Percentiles rank a stretch among this genome's conserved stretches.
These are phyloP conservation scores for Punctoribates punctum DNA, from an alignment of 2,888 invertebrate species.

Conservation along the genomic window DNA sequence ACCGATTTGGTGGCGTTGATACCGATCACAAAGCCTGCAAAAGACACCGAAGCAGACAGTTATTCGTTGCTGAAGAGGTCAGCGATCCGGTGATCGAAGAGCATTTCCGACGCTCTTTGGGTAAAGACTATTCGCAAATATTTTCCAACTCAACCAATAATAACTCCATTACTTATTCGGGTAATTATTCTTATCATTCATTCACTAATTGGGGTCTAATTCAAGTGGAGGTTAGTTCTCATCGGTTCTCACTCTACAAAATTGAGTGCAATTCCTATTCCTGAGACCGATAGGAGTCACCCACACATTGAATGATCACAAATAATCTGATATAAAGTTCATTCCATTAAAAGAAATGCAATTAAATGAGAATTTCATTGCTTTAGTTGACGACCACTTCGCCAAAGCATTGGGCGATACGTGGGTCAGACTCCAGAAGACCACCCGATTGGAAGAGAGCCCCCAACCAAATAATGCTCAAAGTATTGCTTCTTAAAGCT, in stretches of 20 bases:
- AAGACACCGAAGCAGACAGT: background rate
- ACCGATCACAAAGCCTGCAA: background rate
- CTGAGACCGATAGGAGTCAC: no score
- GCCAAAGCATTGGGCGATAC: constrained; percentile 80
- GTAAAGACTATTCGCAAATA: constrained; percentile 56
- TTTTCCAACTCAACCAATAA: constrained; percentile 8
- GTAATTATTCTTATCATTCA: constrained; percentile 38
- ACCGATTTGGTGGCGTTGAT: no score
- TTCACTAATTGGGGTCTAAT: background rate
- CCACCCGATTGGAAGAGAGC: constrained; percentile 11
- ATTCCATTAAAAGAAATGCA: background rate
- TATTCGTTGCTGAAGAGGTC: constrained; percentile 48
- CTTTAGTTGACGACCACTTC: constrained; percentile 80
- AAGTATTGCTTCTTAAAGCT: constrained; percentile 32
- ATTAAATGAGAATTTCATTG: background rate
- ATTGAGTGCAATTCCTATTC: no score
- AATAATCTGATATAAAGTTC: background rate
- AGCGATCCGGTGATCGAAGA: constrained; percentile 91
- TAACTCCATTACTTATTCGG: constrained; percentile 31
- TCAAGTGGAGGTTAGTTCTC: no score
- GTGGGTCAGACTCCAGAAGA: constrained; percentile 60
- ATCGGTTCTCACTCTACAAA: no score
- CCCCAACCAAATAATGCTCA: constrained; percentile 32
- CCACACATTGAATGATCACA: background rate
- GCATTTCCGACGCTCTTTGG: constrained; percentile 86